A percentile compares a stretch with the other conserved stretches of the same genome.
Evolutionary conservation across 2,113 vertebrate genomes (phyloP).

Genomic region (Perca schrenkii): DNA sequence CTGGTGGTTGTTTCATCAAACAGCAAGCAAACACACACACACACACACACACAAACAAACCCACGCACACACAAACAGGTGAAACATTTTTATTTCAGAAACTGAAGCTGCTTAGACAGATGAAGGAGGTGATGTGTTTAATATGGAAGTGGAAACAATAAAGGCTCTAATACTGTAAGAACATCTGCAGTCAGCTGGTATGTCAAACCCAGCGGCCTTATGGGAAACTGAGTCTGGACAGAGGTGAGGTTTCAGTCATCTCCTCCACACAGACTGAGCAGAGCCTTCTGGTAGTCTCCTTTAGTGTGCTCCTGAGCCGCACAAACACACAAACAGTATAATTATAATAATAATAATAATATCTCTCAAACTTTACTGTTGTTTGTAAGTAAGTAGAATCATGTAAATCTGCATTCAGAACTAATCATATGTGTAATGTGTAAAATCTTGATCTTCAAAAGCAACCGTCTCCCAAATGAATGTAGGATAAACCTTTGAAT

Average conservation of each 20-base stretch:
- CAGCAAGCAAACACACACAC: background rate
- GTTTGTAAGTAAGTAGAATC: too few species aligned
- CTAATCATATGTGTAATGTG: too few species aligned
- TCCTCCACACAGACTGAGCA: conserved; percentile 94
- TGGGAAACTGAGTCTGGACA: conserved; percentile 47
- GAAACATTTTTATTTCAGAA: conserved; percentile 48
- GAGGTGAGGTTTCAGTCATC: conserved; percentile 87
- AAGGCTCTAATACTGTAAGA: conserved; percentile 24
- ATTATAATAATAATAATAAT: background rate
- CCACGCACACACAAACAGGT: background rate
- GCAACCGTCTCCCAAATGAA: too few species aligned
- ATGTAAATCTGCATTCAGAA: too few species aligned
- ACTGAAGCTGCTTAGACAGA: conserved; percentile 3
- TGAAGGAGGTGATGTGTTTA: background rate
- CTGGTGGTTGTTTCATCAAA: conserved; percentile 38
- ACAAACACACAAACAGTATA: background rate
- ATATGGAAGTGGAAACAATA: background rate
- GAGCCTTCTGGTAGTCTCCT: conserved; percentile 94
- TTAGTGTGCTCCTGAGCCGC: conserved; percentile 93
- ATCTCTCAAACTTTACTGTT: too few species aligned
- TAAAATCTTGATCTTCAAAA: too few species aligned
- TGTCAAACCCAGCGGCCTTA: background rate
- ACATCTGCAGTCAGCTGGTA: background rate
- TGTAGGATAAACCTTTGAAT: too few species aligned
- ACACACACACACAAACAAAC: background rate